phyloP scores from a whole-genome alignment of 1,140 invertebrate genomes.

The Gryllus bimaculatus region DNA sequence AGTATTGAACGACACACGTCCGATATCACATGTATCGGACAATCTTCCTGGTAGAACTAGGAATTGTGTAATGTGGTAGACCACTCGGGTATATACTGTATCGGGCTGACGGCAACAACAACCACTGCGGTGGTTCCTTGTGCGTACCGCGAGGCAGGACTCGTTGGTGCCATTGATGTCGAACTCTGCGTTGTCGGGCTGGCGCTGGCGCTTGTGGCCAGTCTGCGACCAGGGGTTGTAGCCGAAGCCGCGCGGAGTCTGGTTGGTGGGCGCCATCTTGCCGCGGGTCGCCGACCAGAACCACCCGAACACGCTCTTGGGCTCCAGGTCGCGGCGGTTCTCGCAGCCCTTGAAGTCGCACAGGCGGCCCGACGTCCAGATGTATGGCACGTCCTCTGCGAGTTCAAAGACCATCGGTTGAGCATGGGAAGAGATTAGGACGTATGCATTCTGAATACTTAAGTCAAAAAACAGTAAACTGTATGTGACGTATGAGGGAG shows the following conservation, averaged over 20 bases:
- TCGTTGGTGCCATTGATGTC: conserved; percentile 82
- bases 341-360: conserved; percentile 91
- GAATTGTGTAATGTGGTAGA: too few relatives aligned
- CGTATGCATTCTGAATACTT: too few relatives aligned
- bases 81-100: too few relatives aligned
- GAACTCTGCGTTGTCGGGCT: conserved; percentile 86
- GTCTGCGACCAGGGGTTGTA: conserved; percentile 83
- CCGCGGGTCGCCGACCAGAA: conserved; percentile 86
- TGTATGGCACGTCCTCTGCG: conserved; percentile 79
- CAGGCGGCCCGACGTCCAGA: conserved; percentile 81
- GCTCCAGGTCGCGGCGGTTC: conserved; percentile 72
- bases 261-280: conserved; percentile 77
- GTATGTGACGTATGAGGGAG: too few relatives aligned
- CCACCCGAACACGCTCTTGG: conserved; percentile 77
- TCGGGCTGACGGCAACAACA: too few relatives aligned
- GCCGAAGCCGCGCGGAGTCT: conserved; percentile 51
- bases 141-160: conserved; percentile 62
- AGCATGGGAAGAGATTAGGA: too few relatives aligned
- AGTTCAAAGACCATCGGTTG: conserved; percentile 16
- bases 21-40: too few relatives aligned
- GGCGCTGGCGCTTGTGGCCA: conserved; percentile 76
- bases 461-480: too few relatives aligned
- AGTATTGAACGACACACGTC: too few relatives aligned
- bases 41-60: too few relatives aligned
- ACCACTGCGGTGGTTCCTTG: too few relatives aligned